A percentile compares a stretch with the other conserved stretches of the same genome.
These are phyloP conservation scores for Auanema freiburgensis DNA, from an alignment of 2,888 invertebrate species.

Conservation along the genomic window DNA sequence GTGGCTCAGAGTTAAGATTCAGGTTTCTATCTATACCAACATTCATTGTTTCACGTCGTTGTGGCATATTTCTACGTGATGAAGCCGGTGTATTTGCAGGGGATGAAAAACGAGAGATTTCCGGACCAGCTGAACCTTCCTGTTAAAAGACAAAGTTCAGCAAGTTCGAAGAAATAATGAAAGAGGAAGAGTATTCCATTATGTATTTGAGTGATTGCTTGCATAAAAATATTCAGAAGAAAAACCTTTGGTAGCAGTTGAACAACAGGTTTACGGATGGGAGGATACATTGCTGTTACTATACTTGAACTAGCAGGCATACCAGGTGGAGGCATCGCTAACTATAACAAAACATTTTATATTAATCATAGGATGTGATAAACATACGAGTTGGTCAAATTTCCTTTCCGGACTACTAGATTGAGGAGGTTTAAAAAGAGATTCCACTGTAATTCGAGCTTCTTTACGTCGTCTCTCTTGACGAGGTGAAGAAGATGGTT, in stretches of 20 bases:
- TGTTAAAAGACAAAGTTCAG: not conserved
- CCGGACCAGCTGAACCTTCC: too few relatives aligned
- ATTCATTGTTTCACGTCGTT: too few relatives aligned
- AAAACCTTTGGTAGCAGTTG: constrained; percentile 22
- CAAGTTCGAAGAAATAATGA: not conserved
- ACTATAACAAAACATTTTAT: constrained; percentile 2
- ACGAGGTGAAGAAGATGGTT: constrained; percentile 6
- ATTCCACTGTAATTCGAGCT: constrained; percentile 35
- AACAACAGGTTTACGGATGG: constrained; percentile 31
- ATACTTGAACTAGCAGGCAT: constrained; percentile 49
- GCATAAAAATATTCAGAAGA: not conserved
- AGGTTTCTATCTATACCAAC: too few relatives aligned
- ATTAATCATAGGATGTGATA: constrained; percentile 16
- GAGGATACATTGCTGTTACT: constrained; percentile 61
- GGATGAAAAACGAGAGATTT: too few relatives aligned
- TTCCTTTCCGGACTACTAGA: constrained; percentile 16
- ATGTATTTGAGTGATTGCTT: not conserved
- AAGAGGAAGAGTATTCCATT: not conserved
- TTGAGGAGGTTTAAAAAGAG: constrained; percentile 38
- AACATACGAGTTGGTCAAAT: not conserved
- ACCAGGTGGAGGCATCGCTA: constrained; percentile 7
- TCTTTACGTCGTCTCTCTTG: constrained; percentile 25
- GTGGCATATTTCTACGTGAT: too few relatives aligned
- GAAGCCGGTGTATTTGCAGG: too few relatives aligned
- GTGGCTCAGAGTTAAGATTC: too few relatives aligned